Evolutionary conservation across 2,113 vertebrate genomes (phyloP), one percentile per base, ranked within the genome.

Genomic region (Malurus cyaneus): DNA sequence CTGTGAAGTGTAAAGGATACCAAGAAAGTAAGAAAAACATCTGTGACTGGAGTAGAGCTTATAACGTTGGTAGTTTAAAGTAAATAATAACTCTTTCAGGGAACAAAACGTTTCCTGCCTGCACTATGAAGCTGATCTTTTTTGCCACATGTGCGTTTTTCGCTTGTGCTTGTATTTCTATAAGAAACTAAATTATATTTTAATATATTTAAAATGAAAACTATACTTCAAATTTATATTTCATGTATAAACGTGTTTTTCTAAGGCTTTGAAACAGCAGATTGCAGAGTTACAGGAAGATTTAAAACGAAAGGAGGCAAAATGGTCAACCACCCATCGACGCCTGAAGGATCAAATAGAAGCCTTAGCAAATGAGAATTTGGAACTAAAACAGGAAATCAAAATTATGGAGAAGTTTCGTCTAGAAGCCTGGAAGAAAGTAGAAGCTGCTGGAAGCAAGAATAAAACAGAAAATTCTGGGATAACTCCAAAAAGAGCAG

Each of bases 311-410:
- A 98, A 97, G 88, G 99, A 99, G 92, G 94, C 97, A 88, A 99
- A 99, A 95, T 99, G 99, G 99, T 97, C 98, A 64, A 98, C 97
- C 57, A 98, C 98, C 7, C 98, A 99, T 14, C 91, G 96, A 26
- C 98, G 99, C 24, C 98, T 99, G 60, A 97, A 98, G 85, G 98
- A 99, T 86, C 99, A 99, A 97, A 97, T 99, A 70, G 98, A 99
- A 78, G 80, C 98, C 91, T 97, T 99, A 80, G 96, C 89, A 42
- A 97, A 97, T 60, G 99, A 99, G 92, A 99, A 99, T 83, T 39
- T 66, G 16, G 97, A 99, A 34, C 98, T 99, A 7, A 96, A 95
- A 66, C 98, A 99, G 14, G 99, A 99, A 97, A 97, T 99, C 23
- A 98, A 53, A 77, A 96, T 98, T 52, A 98, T 99, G 98, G 99